phyloP scores from a whole-genome alignment of 2,797 vertebrate species.

The Chiloscyllium punctatum region DNA sequence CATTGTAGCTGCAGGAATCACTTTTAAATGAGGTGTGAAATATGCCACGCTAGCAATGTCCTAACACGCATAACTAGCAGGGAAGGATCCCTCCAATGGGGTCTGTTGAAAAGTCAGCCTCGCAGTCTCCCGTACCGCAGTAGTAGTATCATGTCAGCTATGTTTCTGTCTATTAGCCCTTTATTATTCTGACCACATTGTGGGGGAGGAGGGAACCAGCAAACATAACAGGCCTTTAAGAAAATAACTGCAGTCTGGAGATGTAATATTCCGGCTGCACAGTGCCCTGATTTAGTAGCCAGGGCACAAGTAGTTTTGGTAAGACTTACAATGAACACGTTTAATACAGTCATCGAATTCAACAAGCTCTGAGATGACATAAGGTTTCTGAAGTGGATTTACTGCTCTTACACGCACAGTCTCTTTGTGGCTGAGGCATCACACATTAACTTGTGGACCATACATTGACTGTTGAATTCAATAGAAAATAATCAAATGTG shows the following conservation, averaged over 20 bases:
- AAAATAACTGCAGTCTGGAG: background rate
- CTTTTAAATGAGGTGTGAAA: background rate
- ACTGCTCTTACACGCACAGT: background rate
- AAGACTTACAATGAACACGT: background rate
- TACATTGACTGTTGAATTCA: background rate
- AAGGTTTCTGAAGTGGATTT: background rate
- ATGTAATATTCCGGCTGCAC: background rate
- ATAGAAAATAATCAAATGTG: background rate
- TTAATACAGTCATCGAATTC: background rate
- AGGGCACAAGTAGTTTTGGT: background rate
- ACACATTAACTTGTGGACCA: background rate
- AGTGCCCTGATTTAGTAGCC: background rate
- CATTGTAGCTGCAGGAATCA: background rate
- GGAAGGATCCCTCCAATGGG: background rate
- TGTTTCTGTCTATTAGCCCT: background rate
- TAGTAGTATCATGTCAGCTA: background rate
- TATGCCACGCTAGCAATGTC: background rate
- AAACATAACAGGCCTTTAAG: background rate
- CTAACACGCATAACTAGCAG: background rate
- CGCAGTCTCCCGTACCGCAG: background rate
- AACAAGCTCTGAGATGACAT: background rate
- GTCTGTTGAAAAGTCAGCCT: background rate
- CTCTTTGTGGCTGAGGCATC: background rate
- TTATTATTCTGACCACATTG: background rate
- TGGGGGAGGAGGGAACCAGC: background rate